Evolutionary conservation across 2,888 invertebrate genomes (phyloP), one percentile per base, ranked within the genome.

Genomic region (Xestia sexstrigata): DNA sequence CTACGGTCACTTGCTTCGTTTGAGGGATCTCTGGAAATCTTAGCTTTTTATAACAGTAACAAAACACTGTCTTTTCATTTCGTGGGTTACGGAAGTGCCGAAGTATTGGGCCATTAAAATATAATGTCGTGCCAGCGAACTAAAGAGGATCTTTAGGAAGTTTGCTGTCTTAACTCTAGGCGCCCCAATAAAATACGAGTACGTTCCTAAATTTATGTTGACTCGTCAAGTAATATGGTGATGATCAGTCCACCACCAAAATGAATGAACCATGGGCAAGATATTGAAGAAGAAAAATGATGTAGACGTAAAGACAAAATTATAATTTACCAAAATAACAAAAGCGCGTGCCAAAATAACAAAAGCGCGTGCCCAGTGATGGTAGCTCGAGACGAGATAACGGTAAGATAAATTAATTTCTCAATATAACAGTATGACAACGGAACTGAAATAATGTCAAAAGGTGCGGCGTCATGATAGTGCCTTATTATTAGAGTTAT

Each of bases 401-500:
- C 39, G 30, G 62, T 63, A 81, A 63, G 35, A 66, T 73, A 70
- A 62, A 74, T 15, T 70, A 74, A 62, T 65, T 65, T 26, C 70
- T 62, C 75, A 70, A 70, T 66, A 62, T 45, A 80, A 69, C 35
- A 20, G 30, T 55, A 52, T 81, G 47, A 85, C 70, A 52, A 49
- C 26, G 23, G 60, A 63, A 82, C 62, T 63, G 15, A 58, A 65
- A 69, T 82, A 68, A 71, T 35, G 35, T 60, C 58, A 55, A 69
- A 68, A 78, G 58, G 17, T 35, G 66, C 58, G 15, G 17, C 23
- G 67, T 74, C 83, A 74, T 49, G 60, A 74, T 82, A 69, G n/a
- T 52, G 26, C n/a, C 20, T 39, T 67, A 70, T 66, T 66, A 70
- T 82, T 58, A 55, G 66, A 83, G 73, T 75, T 75, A 83, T 63